Base-by-base conservation (phyloP, 2,888 invertebrate species). In the Chrysolina haemoptera region DNA sequence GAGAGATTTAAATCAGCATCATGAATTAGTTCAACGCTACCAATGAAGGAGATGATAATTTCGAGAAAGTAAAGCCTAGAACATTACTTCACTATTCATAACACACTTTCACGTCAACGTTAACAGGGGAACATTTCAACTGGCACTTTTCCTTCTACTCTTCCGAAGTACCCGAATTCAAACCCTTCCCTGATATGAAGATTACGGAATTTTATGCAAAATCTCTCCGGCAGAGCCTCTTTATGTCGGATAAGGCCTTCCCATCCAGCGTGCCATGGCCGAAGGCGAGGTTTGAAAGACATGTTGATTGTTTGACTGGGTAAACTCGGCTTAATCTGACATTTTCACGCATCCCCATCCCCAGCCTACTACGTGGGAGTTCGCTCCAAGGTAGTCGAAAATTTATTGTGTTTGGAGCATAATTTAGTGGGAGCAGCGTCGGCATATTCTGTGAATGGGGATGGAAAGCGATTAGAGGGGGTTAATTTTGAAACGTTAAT, bases 311-410 rank as follows among this genome's bases (percentile, higher is more conserved):
- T 63, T 63, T 70, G 55, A 67, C 62, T 70, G 67, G 74, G 70
- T 63, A 68, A 67, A 70, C 64, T 67, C 41, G 41, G 63, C 27
- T 48, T 70, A 74, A 74, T 74, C 70, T 74, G 64, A 63, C 68
- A 62, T 62, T 50, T 70, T 70, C 70, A 74, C 70, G 70, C 70
- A 70, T 67, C 50, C 64, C 69, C 70, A 70, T 67, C 50, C 64
- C 69, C 48, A 69, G 35, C 55, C 43, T 18, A 48, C 22, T 59
- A 16, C 68, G 53, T 50, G 68, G 27, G 40, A 18, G 63, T 50
- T 68, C 62, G 16, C 12, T n/a, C n/a, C n/a, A n/a, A 18, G 62
- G 50, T 69, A 48, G 18, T 27, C 11, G 48, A 63, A 20, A 41
- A 69, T 69, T 68, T 62, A 68, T 68, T 43, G 46, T 41, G 27